phyloP scores from a whole-genome alignment of 2,888 invertebrate species.

The Chloromyia formosa region DNA sequence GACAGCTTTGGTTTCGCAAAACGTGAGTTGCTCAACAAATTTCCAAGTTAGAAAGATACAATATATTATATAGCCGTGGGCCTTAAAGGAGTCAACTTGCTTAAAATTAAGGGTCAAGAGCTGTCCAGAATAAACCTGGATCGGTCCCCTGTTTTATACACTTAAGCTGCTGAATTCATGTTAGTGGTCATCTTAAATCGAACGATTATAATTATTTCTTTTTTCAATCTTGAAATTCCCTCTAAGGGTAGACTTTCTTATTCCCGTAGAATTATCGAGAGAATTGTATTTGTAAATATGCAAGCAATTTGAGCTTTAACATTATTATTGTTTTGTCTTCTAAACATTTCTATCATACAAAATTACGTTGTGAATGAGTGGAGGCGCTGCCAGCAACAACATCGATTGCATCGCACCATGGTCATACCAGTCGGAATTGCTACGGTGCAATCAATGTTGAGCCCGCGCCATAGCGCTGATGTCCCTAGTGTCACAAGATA shows the following conservation, averaged over 20 bases:
- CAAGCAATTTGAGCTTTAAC: conserved; percentile 49
- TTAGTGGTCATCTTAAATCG: conserved; percentile 15
- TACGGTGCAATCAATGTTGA: conserved; percentile 15
- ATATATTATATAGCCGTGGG: no score
- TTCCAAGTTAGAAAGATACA: no score
- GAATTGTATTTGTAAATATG: conserved; percentile 31
- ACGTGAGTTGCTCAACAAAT: no score
- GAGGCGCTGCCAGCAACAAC: conserved; percentile 20
- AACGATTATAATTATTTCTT: neutral
- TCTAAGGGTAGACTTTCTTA: neutral
- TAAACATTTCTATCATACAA: conserved; percentile 40
- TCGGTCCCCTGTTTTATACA: no score
- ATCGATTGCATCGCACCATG: conserved; percentile 21
- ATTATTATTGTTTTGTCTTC: conserved; percentile 43
- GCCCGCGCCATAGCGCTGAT: neutral
- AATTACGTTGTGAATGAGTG: conserved; percentile 28
- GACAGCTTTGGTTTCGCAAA: neutral
- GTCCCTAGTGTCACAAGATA: conserved; percentile 32
- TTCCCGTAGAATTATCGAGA: conserved; percentile 17
- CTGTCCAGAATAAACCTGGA: no score
- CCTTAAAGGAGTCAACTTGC: no score
- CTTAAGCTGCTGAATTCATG: neutral
- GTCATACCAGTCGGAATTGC: neutral
- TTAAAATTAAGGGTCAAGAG: no score
- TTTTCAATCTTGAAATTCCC: conserved; percentile 2